Evolutionary conservation across 2,797 vertebrate genomes (phyloP).

Genomic region (Ctenochaetus hawaiiensis): DNA sequence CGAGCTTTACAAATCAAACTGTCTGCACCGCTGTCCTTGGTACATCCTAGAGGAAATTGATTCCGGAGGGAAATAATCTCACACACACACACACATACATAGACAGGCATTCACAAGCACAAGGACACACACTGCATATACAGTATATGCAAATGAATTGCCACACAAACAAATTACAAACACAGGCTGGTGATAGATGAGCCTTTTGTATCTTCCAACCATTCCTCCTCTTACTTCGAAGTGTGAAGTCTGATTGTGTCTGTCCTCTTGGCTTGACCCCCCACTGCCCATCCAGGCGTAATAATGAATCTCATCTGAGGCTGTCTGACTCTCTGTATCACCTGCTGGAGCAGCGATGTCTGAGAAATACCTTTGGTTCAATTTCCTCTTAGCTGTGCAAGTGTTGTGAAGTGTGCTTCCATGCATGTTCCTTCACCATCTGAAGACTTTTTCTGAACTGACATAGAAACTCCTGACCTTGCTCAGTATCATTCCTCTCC

Average conservation of each 20-base stretch:
- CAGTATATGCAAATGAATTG: conserved; percentile 19
- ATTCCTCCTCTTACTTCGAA: conserved; percentile 39
- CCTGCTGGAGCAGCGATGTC: conserved; percentile 21
- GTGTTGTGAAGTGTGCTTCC: conserved; percentile 2
- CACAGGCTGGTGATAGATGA: not conserved
- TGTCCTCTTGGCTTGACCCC: conserved; percentile 24
- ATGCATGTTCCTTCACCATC: not conserved
- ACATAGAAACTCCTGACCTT: not conserved
- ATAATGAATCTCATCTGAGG: conserved; percentile 48
- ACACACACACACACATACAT: not conserved
- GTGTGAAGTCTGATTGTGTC: conserved; percentile 39
- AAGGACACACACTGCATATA: conserved; percentile 16
- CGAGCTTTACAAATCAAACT: conserved; percentile 64
- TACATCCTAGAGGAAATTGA: conserved; percentile 57
- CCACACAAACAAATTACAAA: conserved; percentile 16
- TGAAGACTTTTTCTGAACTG: conserved; percentile 11
- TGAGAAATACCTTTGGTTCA: conserved; percentile 16
- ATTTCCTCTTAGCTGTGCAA: conserved; percentile 10
- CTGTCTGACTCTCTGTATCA: conserved; percentile 33
- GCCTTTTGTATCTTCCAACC: conserved; percentile 2
- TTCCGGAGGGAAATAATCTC: conserved; percentile 32
- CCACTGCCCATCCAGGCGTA: conserved; percentile 5
- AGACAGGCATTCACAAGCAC: conserved; percentile 7
- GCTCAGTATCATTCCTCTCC: conserved; percentile 2
- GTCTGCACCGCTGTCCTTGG: conserved; percentile 55